These are phyloP conservation scores for Balanococcus diminutus DNA, from an alignment of 2,888 invertebrate species.

Conservation along the genomic window DNA sequence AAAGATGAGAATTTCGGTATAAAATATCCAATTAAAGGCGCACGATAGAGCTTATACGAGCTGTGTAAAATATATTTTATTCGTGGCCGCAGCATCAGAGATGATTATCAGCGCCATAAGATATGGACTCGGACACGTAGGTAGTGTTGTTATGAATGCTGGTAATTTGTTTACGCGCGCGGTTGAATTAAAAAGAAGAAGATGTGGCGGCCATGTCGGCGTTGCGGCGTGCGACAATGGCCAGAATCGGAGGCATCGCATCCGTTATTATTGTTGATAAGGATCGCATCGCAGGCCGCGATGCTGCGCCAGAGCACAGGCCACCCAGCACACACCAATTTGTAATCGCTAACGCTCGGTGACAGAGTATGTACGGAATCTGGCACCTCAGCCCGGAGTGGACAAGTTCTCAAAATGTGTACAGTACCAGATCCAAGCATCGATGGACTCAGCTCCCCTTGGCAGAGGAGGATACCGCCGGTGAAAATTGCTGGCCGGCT, in stretches of 20 bases:
- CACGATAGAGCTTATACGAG: too few species aligned
- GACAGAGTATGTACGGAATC: conserved; percentile 51
- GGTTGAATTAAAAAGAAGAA: neutral
- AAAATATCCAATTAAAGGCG: conserved; percentile 2
- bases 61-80: conserved; percentile 46
- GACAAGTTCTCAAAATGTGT: neutral
- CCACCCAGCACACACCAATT: conserved; percentile 52
- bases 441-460: neutral
- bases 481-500: neutral
- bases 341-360: conserved; percentile 40
- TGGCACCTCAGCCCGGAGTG: neutral
- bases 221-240: conserved; percentile 51
- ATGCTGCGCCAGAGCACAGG: neutral
- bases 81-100: neutral
- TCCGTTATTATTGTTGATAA: conserved; percentile 51
- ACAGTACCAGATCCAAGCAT: too few species aligned
- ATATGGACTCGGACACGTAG: conserved; percentile 46
- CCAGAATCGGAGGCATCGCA: conserved; percentile 16
- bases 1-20: neutral
- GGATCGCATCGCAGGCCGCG: conserved; percentile 2
- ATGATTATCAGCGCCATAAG: conserved; percentile 48
- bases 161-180: conserved; percentile 51
- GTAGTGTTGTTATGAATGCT: conserved; percentile 52
- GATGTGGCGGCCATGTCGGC: neutral
- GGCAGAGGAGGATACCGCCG: neutral